Evolutionary conservation across 2,797 vertebrate genomes (phyloP), one percentile per base, ranked within the genome.

Genomic region (Sebastolobus alascanus): DNA sequence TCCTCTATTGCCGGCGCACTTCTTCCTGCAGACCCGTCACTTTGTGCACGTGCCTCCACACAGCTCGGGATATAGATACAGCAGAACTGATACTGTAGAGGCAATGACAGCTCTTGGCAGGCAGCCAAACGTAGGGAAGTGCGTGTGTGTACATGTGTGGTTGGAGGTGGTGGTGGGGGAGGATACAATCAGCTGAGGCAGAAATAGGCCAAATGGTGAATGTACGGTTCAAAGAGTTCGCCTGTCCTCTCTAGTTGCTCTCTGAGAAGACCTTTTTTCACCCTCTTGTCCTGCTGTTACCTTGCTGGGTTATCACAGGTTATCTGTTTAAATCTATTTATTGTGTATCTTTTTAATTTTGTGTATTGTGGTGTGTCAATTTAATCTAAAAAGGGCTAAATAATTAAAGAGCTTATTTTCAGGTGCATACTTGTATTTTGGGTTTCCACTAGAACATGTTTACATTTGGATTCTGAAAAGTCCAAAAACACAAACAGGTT

Each of bases 161-260:
- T 29, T 52, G 46, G 46, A 52, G 46, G 37, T 10, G 37, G 77
- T 4, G 77, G 61, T 1, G 68, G 78, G 67, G 75, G 59, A 56
- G 73, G 74, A 16, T 82, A 87, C 86, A 83, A 92, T 94, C 93
- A 94, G 93, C 92, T 92, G 92, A 93, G 90, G 90, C 90, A 93
- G 88, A 94, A 92, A 92, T 93, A 93, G 94, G 91, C 89, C 93
- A 94, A 93, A 92, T 65, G 69, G 81, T 89, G 91, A 92, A 85
- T 88, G 84, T 79, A 84, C 38, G 79, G 93, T 93, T 94, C 92
- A 94, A 68, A 87, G 91, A 56, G 92, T 94, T 92, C 54, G 69
- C 71, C 75, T 81, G 84, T 89, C 83, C 85, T 82, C 78, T 78
- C 77, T 11, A n/a, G 76, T 77, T 81, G 60, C 77, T 89, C 63